These are phyloP conservation scores for Coccyzus lansbergi DNA, from an alignment of 2,797 vertebrate species.

Conservation along the genomic window DNA sequence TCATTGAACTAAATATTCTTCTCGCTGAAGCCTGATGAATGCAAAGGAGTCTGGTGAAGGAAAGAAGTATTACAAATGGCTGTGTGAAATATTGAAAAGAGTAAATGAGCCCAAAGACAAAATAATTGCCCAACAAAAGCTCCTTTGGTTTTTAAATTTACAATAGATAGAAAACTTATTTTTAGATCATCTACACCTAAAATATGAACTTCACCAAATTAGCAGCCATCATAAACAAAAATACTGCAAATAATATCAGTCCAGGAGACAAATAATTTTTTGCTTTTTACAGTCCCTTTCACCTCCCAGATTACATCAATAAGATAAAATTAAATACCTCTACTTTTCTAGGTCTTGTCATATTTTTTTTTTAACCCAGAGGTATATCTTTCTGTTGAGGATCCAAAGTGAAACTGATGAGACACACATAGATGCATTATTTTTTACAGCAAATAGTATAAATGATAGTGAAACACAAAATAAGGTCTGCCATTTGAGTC, in stretches of 20 bases:
- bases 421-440: background rate
- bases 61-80: background rate
- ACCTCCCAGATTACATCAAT: background rate
- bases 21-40: background rate
- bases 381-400: background rate
- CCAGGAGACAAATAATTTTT: background rate
- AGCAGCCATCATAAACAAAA: background rate
- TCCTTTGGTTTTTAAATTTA: background rate
- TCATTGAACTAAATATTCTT: background rate
- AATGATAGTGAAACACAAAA: background rate
- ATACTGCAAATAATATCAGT: background rate
- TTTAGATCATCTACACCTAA: background rate
- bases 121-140: background rate
- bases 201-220: background rate
- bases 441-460: background rate
- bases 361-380: background rate
- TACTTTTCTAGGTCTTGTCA: background rate
- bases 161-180: background rate
- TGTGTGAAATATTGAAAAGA: background rate
- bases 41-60: background rate
- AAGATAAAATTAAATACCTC: background rate
- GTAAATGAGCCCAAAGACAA: background rate
- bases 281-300: background rate
- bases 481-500: background rate
- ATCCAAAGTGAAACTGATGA: background rate